These are phyloP conservation scores for Chaetodon trifascialis DNA, from an alignment of 2,113 vertebrate genomes.

Conservation along the genomic window DNA sequence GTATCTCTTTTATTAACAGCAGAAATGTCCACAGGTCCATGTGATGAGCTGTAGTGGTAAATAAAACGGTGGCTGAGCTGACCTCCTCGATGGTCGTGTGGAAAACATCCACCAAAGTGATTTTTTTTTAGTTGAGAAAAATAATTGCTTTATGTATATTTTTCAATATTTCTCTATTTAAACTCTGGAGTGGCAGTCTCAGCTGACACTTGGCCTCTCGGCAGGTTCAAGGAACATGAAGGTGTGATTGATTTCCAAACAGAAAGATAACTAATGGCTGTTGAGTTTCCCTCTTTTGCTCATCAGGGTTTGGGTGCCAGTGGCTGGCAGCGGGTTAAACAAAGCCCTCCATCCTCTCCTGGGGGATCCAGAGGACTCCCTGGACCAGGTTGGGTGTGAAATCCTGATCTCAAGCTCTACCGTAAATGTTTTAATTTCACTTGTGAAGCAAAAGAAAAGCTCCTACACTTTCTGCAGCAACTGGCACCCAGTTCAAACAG, in stretches of 20 bases:
- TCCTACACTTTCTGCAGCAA: not conserved
- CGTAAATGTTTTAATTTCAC: not conserved
- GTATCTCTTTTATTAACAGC: conserved; percentile 44
- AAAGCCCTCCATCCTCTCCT: not conserved
- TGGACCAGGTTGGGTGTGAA: too few relatives aligned
- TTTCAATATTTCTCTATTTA: not conserved
- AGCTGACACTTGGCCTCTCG: too few relatives aligned
- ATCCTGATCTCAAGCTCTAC: not conserved
- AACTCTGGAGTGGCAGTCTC: too few relatives aligned
- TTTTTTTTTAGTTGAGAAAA: not conserved
- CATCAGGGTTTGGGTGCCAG: too few relatives aligned
- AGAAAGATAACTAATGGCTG: too few relatives aligned
- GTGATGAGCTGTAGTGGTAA: conserved; percentile 16
- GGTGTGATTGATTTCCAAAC: too few relatives aligned
- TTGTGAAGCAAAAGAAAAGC: not conserved
- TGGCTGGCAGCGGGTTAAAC: too few relatives aligned
- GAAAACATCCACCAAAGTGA: not conserved
- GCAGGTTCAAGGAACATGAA: too few relatives aligned
- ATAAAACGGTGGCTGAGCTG: not conserved
- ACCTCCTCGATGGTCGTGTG: not conserved
- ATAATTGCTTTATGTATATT: too few relatives aligned
- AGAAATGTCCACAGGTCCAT: conserved; percentile 15
- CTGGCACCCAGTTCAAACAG: not conserved
- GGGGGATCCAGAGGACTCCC: not conserved
- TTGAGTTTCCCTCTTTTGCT: too few relatives aligned